These are phyloP conservation scores for Apostichopus parvimensis DNA, from an alignment of 35 echinoderm and acorn worm genomes.

Conservation along the genomic window DNA sequence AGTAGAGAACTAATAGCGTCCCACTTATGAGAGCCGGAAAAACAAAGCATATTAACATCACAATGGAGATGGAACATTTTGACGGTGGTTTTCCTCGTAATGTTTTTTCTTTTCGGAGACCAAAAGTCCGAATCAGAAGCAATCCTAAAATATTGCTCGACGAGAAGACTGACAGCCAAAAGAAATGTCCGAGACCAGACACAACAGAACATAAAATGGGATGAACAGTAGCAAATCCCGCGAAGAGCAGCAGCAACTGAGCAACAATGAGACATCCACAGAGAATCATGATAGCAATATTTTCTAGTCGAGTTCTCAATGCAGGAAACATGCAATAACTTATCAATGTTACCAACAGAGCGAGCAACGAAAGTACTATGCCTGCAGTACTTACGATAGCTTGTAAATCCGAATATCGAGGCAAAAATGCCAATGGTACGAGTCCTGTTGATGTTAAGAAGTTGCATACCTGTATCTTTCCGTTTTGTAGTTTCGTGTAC, in stretches of 20 bases:
- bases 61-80: background rate
- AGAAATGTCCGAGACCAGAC: constrained; percentile 9
- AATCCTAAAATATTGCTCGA: background rate
- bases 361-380: background rate
- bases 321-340: constrained; percentile 6
- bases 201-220: background rate
- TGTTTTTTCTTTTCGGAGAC: constrained; percentile 3
- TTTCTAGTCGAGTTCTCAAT: background rate
- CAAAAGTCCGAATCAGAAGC: background rate
- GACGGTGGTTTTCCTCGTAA: constrained; percentile 4
- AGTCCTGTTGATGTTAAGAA: background rate
- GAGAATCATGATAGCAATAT: background rate
- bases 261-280: constrained; percentile 1
- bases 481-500: constrained; percentile 3
- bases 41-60: background rate
- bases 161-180: constrained; percentile 10
- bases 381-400: constrained; percentile 1
- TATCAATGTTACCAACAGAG: background rate
- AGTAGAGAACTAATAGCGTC: background rate
- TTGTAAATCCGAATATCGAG: constrained; percentile 14
- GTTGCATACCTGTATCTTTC: constrained; percentile 30
- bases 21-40: background rate
- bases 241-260: background rate
- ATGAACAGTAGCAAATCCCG: background rate
- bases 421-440: background rate